Percentiles rank a stretch among this genome's conserved stretches.
Conservation (phyloP, 2,113 vertebrate species). For the Gallinago media region DNA sequence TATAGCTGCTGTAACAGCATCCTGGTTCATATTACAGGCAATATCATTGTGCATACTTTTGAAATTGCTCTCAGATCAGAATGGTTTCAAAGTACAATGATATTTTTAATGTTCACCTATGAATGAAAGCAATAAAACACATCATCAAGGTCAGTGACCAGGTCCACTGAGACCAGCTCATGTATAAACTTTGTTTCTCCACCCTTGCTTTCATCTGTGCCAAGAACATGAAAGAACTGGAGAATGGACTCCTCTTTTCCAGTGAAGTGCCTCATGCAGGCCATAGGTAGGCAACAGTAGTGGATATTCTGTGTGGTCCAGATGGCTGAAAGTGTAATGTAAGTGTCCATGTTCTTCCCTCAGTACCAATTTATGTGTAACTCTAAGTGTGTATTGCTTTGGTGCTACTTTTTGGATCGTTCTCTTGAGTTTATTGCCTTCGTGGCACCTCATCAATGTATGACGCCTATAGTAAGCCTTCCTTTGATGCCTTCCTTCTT, state of each 20-base stretch:
- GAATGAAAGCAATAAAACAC: neutral
- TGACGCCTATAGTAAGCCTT: neutral
- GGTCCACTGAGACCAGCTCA: neutral
- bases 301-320: neutral
- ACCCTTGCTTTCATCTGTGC: neutral
- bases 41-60: neutral
- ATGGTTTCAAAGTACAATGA: neutral
- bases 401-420: neutral
- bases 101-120: neutral
- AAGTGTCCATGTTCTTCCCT: neutral
- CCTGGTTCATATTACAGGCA: neutral
- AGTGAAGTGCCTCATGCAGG: neutral
- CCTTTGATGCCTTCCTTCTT: neutral
- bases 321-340: neutral
- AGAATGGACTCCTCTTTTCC: neutral
- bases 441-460: neutral
- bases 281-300: neutral
- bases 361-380: neutral
- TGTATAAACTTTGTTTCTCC: neutral
- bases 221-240: neutral
- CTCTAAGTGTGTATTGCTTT: neutral
- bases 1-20: rapidly evolving
- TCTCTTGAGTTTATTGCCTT: neutral
- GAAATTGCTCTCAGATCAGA: neutral
- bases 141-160: neutral